These are phyloP conservation scores for Xiphophorus hellerii DNA, from an alignment of 2,113 vertebrate genomes.

Conservation along the genomic window DNA sequence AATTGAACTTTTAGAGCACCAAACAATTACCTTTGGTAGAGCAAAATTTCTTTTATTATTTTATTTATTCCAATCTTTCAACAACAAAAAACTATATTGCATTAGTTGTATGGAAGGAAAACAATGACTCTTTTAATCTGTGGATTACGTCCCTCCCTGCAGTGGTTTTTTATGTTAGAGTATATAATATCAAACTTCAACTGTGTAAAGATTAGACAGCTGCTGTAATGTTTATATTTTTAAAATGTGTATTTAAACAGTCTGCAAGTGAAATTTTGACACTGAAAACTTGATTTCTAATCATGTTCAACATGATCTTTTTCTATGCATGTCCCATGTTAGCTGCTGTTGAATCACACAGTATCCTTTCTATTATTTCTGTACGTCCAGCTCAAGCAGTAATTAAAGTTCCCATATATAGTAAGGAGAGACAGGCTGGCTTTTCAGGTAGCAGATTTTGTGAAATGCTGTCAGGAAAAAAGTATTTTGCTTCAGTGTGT, in stretches of 20 bases:
- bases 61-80: neutral
- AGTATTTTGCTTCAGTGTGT: neutral
- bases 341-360: neutral
- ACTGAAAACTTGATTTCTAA: neutral
- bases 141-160: neutral
- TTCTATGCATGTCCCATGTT: neutral
- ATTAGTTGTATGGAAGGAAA: neutral
- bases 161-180: neutral
- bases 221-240: neutral
- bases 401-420: conserved; percentile 34
- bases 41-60: no score
- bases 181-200: neutral
- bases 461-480: neutral
- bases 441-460: neutral
- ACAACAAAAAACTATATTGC: neutral
- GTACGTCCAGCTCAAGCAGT: neutral
- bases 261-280: neutral
- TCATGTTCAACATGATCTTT: neutral
- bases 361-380: neutral
- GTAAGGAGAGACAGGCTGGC: neutral
- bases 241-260: neutral
- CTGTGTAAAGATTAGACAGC: neutral
- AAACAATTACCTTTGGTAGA: no score
- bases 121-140: neutral
- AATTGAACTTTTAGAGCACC: no score